phyloP scores from a whole-genome alignment of 1,140 invertebrate genomes.

The Camponotus floridanus region DNA sequence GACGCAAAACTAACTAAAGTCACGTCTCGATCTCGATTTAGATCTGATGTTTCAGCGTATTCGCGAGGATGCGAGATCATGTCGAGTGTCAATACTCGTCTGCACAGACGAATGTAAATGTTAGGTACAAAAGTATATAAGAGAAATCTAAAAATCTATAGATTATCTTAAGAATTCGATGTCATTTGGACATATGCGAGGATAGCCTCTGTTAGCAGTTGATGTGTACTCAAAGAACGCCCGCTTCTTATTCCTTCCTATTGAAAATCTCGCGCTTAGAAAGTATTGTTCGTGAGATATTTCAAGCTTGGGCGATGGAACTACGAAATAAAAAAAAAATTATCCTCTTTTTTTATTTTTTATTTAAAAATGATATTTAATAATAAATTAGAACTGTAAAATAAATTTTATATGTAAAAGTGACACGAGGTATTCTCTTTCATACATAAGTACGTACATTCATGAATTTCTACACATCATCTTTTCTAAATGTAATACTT shows the following conservation, averaged over 20 bases:
- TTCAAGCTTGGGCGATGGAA: neutral
- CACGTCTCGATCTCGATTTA: conserved; percentile 15
- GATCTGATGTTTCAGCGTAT: neutral
- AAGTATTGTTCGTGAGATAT: neutral
- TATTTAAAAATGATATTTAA: no score
- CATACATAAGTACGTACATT: no score
- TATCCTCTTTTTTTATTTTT: neutral
- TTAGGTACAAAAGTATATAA: conserved; percentile 2
- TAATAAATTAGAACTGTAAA: no score
- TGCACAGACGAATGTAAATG: conserved; percentile 10
- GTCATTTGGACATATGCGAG: neutral
- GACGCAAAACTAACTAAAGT: conserved; percentile 7
- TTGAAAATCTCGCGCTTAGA: neutral
- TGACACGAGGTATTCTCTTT: no score
- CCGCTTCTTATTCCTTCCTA: neutral
- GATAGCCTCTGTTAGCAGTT: conserved; percentile 46
- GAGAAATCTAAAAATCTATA: conserved; percentile 15
- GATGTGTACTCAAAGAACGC: conserved; percentile 29
- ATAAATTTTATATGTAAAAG: no score
- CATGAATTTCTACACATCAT: no score
- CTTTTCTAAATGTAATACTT: neutral
- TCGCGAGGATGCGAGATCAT: neutral
- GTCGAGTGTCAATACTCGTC: neutral
- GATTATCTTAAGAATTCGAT: neutral
- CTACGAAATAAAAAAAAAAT: neutral